Evolutionary conservation across 1,140 invertebrate genomes (phyloP).

Genomic region (Drosophila arizonae): DNA sequence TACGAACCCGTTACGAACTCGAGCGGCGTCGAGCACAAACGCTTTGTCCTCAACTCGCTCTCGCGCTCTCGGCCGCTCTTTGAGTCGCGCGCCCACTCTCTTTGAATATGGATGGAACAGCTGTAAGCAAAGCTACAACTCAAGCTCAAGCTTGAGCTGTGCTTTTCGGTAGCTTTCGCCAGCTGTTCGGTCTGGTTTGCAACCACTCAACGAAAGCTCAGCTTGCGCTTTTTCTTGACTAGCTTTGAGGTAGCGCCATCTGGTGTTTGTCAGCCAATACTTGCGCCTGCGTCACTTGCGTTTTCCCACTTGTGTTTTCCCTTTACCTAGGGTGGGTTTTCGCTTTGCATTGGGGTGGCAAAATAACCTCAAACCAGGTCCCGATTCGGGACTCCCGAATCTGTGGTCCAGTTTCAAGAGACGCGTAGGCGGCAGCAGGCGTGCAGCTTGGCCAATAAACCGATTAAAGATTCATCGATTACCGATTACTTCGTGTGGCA

Average conservation of each 20-base stretch:
- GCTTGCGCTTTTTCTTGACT: background rate
- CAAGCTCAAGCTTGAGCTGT: conserved; percentile 10
- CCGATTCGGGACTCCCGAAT: background rate
- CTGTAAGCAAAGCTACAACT: conserved; percentile 16
- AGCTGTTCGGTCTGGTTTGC: background rate
- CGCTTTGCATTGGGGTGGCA: background rate
- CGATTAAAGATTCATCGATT: conserved; percentile 20
- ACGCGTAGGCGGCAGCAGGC: conserved; percentile 5
- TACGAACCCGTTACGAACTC: conserved; percentile 60
- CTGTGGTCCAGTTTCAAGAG: conserved; percentile 9
- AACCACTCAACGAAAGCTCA: conserved; percentile 3
- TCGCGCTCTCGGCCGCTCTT: background rate
- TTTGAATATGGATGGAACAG: conserved; percentile 7
- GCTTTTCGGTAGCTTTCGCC: conserved; percentile 5
- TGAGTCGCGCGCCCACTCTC: conserved; percentile 2
- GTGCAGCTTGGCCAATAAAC: background rate
- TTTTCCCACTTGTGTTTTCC: background rate
- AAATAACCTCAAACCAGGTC: background rate
- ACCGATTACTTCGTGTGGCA: conserved; percentile 7
- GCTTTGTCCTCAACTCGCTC: conserved; percentile 9
- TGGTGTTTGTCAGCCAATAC: background rate
- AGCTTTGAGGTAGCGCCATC: conserved; percentile 10
- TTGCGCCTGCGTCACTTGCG: conserved; percentile 22
- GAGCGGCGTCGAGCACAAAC: conserved; percentile 28
- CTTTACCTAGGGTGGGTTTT: background rate